Conservation (phyloP, 2,888 invertebrate genomes). For the Laothoe populi region DNA sequence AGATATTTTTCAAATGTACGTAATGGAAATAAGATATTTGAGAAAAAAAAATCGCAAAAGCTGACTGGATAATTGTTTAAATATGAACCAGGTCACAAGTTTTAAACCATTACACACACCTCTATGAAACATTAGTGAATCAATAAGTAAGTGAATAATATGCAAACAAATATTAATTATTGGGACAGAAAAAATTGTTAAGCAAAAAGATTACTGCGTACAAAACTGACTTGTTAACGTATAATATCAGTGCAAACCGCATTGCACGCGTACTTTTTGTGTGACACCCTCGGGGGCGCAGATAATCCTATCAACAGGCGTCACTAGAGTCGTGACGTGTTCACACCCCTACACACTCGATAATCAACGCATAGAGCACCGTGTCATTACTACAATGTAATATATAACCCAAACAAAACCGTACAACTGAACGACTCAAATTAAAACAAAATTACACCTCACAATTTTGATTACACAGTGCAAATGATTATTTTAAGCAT, state of each 20-base stretch:
- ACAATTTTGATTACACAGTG: slow-evolving; percentile 44
- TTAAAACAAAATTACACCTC: slow-evolving; percentile 8
- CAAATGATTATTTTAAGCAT: slow-evolving; percentile 63
- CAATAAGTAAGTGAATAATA: too few relatives aligned
- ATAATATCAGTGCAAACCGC: slow-evolving; percentile 33
- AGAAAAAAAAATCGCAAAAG: too few relatives aligned
- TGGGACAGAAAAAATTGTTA: not conserved
- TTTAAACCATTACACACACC: too few relatives aligned
- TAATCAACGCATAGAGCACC: slow-evolving; percentile 57
- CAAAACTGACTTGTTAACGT: slow-evolving; percentile 14
- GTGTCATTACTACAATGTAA: slow-evolving; percentile 33
- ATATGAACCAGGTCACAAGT: too few relatives aligned
- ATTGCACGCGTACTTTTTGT: slow-evolving; percentile 51
- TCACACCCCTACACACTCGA: slow-evolving; percentile 67
- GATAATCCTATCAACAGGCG: slow-evolving; percentile 78
- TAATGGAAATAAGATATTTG: too few relatives aligned
- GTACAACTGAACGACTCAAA: not conserved
- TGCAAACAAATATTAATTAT: not conserved
- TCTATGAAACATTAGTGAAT: too few relatives aligned
- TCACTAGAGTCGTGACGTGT: slow-evolving; percentile 62
- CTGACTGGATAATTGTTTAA: too few relatives aligned
- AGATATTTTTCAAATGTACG: too few relatives aligned
- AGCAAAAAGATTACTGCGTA: not conserved
- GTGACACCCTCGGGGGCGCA: slow-evolving; percentile 56
- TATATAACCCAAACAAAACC: slow-evolving; percentile 20